phyloP scores from a whole-genome alignment of 37 sponge, comb jelly and placozoan genomes.

The Chondrilla cf. caribensis region DNA sequence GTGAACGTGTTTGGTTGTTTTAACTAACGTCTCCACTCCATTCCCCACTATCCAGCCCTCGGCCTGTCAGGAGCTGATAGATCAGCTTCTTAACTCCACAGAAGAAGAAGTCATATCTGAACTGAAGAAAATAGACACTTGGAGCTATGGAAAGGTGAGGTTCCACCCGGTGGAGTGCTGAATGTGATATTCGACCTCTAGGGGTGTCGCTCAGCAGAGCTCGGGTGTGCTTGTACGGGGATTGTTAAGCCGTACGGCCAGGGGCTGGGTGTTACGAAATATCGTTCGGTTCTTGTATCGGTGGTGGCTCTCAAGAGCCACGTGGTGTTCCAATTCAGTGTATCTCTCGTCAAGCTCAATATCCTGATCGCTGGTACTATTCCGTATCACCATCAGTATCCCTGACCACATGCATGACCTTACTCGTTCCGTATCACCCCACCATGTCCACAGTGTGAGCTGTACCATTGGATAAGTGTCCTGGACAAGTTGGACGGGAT shows the following conservation, averaged over 20 bases:
- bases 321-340: too few relatives aligned
- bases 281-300: not conserved
- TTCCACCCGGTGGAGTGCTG: not conserved
- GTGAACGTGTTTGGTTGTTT: too few relatives aligned
- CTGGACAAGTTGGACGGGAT: conserved; percentile 90
- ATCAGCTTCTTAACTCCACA: conserved; percentile 45
- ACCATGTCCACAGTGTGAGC: conserved; percentile 72
- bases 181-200: not conserved
- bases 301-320: too few relatives aligned
- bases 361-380: too few relatives aligned
- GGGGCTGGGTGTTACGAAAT: not conserved
- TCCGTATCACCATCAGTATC: too few relatives aligned
- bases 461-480: conserved; percentile 97
- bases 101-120: conserved; percentile 50
- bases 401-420: too few relatives aligned
- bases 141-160: conserved; percentile 87
- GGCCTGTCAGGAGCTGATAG: conserved; percentile 65
- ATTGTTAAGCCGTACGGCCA: too few relatives aligned
- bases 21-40: too few relatives aligned
- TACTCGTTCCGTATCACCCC: not conserved
- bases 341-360: too few relatives aligned
- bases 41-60: conserved; percentile 71
- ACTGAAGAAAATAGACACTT: conserved; percentile 57
- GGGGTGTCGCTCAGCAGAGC: too few relatives aligned
- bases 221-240: too few relatives aligned